Evolutionary conservation across 2,797 vertebrate species (phyloP).

Genomic region (Spondyliosoma cantharus): DNA sequence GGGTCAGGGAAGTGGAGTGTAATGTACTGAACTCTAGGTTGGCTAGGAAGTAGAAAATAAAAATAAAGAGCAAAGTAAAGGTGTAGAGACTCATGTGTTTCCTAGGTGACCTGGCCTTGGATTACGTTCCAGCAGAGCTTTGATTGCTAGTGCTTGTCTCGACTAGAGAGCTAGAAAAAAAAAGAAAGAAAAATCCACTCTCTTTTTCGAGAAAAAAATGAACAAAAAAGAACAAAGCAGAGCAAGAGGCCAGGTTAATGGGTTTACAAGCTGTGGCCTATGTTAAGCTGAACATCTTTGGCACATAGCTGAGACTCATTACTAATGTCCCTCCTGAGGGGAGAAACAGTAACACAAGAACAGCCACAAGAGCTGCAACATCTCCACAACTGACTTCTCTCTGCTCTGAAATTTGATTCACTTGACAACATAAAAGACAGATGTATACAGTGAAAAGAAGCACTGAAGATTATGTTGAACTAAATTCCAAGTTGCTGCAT

Average conservation of each 20-base stretch:
- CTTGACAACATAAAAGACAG: neutral
- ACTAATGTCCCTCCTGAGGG: conserved; percentile 23
- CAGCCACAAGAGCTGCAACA: conserved; percentile 9
- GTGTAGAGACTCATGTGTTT: conserved; percentile 8
- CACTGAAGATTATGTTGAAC: neutral
- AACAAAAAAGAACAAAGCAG: conserved; percentile 7
- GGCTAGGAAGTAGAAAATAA: conserved; percentile 4
- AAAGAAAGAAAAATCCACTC: neutral
- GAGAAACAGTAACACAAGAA: conserved; percentile 3
- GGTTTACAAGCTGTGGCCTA: conserved; percentile 50
- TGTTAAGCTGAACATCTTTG: conserved; percentile 52
- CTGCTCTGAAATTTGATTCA: neutral
- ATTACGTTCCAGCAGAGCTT: conserved; percentile 20
- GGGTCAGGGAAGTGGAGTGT: conserved; percentile 35
- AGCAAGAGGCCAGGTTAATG: conserved; percentile 41
- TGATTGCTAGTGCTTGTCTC: conserved; percentile 10
- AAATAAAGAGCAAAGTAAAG: neutral
- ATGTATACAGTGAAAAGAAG: neutral
- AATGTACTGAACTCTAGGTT: conserved; percentile 22
- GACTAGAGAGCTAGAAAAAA: neutral
- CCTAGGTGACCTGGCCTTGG: neutral
- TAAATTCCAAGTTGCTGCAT: neutral
- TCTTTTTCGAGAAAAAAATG: neutral
- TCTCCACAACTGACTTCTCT: neutral
- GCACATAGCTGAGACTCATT: conserved; percentile 49